Evolutionary conservation across 2,797 vertebrate genomes (phyloP).

Genomic region (Psittacula echo): DNA sequence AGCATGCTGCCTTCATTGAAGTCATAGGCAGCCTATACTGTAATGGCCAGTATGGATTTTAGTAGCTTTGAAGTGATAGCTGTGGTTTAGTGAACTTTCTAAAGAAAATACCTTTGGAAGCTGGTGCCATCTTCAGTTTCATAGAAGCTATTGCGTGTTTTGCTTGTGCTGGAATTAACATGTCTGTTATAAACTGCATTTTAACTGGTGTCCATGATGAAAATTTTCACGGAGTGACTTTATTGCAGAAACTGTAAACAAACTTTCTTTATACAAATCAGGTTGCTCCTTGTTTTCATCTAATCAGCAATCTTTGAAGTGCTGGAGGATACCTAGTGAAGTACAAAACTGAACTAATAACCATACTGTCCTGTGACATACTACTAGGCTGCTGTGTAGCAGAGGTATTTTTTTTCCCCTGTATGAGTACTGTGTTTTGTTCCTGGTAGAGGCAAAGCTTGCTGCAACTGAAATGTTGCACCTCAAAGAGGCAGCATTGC

Average conservation of each 20-base stretch:
- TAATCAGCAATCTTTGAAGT: background rate
- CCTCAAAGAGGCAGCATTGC: background rate
- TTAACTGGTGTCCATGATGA: background rate
- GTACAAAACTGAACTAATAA: background rate
- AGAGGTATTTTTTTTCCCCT: background rate
- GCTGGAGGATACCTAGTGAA: background rate
- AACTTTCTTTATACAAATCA: background rate
- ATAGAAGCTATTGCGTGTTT: background rate
- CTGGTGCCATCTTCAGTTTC: slow-evolving; percentile 45
- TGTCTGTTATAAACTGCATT: background rate
- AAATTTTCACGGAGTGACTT: background rate
- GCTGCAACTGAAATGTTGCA: background rate
- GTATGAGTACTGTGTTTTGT: background rate
- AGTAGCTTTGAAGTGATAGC: background rate
- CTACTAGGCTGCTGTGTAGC: background rate
- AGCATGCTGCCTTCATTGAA: background rate
- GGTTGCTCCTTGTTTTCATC: background rate
- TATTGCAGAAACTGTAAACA: background rate
- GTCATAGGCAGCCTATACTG: background rate
- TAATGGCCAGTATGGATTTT: background rate
- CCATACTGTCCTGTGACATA: background rate
- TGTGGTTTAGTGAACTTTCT: background rate
- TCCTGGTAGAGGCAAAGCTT: background rate
- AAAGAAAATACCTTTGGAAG: background rate
- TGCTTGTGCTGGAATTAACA: background rate